Evolutionary conservation across 2,113 vertebrate species (phyloP).

Genomic region (Mellivora capensis): DNA sequence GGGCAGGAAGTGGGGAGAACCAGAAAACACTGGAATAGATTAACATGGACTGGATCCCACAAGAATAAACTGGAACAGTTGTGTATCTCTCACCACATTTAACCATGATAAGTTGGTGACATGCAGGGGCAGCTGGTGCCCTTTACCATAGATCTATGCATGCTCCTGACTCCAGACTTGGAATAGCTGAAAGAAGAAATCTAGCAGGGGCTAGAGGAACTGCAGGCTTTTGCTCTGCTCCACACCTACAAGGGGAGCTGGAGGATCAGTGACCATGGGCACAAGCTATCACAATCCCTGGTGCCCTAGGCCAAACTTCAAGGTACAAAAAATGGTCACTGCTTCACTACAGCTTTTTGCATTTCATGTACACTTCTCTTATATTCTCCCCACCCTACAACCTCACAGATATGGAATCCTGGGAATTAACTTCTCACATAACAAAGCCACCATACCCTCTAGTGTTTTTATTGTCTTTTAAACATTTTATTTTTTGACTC

Average conservation of each 20-base stretch:
- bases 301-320: fast-evolving
- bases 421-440: background rate
- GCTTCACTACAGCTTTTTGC: background rate
- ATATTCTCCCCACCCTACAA: background rate
- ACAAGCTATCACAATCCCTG: background rate
- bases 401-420: background rate
- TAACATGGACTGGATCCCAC: background rate
- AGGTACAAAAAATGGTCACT: background rate
- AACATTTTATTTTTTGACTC: background rate
- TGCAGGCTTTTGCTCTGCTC: background rate
- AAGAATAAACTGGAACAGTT: background rate
- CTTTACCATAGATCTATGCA: background rate
- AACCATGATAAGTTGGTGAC: background rate
- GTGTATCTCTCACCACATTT: background rate
- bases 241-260: background rate
- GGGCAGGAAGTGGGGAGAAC: background rate
- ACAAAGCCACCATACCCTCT: background rate
- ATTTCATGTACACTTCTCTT: background rate
- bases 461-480: background rate
- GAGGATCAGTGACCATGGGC: fast-evolving
- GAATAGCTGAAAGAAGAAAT: background rate
- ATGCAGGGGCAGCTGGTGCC: background rate
- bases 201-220: background rate
- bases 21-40: background rate
- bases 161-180: background rate